Evolutionary conservation across 1,140 invertebrate species (phyloP), one percentile per base, ranked within the genome.

Genomic region (Frieseomelitta varia): DNA sequence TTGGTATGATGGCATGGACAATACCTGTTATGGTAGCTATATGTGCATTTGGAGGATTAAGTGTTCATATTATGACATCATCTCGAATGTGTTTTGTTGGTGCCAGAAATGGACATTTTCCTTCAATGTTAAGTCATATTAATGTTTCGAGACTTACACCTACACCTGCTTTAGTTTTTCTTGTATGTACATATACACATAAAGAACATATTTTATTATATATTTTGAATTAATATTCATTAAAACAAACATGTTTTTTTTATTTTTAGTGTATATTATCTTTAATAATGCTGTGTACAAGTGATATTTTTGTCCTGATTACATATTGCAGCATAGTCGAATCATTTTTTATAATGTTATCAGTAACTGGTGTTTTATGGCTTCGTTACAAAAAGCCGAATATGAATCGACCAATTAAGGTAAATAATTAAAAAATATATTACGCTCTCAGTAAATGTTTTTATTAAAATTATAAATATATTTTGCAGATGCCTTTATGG

Each of bases 311-410:
- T 93, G 96, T 96, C 8, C 96, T 99, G 27, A 99, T 99, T 85
- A 98, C 99, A 93, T 99, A 99, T 93, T 97, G 98, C 39, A 98
- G 97, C 74, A 99, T 99, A 92, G 98, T 99, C 69, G 98, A 99
- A 95, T 97, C 98, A 19, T 95, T 98, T n/a, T 99, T 99, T 92
- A 99, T 98, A n/a, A 96, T 98, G 21, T 95, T 97, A 47, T 98
- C 98, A 21, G 97, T 99, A 1, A 95, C 96, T 24, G 98, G 98
- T 39, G 95, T 99, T 51, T 93, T 99, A 11, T 99, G 97, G 96
- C 95, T 99, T 93, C 96, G 99, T 69, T 96, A 96, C 89, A 98
- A 96, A 72, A 95, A 95, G 77, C 98, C 98, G 14, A 91, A 97
- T 84, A 93, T 96, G 84, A 86, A 95, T 82, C 92, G 97, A 91